phyloP scores from a whole-genome alignment of 2,113 vertebrate species.

The Pantherophis guttatus region DNA sequence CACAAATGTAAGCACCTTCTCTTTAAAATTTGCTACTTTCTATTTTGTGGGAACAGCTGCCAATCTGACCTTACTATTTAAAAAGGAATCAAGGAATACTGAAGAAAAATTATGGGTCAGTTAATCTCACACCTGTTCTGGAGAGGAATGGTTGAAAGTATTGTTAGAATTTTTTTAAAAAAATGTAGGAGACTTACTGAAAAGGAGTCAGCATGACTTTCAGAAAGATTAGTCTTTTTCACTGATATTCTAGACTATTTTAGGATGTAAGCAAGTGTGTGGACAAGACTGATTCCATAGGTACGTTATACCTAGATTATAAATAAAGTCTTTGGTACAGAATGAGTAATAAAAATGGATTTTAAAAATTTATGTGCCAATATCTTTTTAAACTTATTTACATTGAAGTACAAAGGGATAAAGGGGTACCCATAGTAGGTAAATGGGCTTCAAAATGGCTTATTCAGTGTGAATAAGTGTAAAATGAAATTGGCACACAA shows the following conservation, averaged over 20 bases:
- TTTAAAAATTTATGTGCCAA: neutral
- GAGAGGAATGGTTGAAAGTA: neutral
- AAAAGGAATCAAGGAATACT: neutral
- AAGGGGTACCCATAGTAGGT: neutral
- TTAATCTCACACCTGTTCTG: neutral
- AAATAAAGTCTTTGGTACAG: neutral
- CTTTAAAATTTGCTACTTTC: neutral
- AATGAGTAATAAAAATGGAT: neutral
- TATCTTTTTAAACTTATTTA: neutral
- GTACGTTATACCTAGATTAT: neutral
- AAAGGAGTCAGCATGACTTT: neutral
- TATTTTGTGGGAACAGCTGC: neutral
- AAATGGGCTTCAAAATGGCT: neutral
- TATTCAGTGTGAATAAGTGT: neutral
- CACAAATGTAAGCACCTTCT: neutral
- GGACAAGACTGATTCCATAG: neutral
- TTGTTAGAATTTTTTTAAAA: neutral
- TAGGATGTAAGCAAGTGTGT: neutral
- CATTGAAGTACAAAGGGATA: neutral
- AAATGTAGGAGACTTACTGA: neutral
- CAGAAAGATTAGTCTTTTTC: neutral
- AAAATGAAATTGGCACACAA: neutral
- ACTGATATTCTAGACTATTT: neutral
- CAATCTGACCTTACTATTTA: neutral
- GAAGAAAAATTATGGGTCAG: neutral